Conservation (phyloP, 2,888 invertebrate genomes). For the Scaptomyza polygonia region DNA sequence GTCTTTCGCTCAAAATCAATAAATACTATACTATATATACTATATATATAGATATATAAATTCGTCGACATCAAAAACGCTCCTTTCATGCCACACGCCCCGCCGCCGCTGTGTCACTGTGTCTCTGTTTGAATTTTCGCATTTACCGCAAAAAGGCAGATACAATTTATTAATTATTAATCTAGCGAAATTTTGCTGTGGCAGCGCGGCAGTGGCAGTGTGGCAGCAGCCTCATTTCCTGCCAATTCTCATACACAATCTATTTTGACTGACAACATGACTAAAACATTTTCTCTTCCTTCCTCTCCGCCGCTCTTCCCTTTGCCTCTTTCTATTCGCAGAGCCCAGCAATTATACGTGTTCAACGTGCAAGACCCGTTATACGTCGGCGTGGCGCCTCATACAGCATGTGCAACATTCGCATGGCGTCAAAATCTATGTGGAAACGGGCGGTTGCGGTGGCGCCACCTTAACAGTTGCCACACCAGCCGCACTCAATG, state of each 20-base stretch:
- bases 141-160: constrained; percentile 11
- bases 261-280: constrained; percentile 52
- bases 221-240: constrained; percentile 48
- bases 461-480: constrained; percentile 78
- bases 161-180: constrained; percentile 51
- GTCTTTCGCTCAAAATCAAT: constrained; percentile 60
- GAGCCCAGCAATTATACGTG: constrained; percentile 98
- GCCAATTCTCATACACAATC: constrained; percentile 50
- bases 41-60: constrained; percentile 68
- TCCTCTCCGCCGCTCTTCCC: neutral
- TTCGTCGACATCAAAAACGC: constrained; percentile 28
- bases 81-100: too few species aligned
- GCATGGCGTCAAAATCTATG: constrained; percentile 97
- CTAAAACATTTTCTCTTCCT: constrained; percentile 25
- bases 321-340: constrained; percentile 84
- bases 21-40: too few species aligned
- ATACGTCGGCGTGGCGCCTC: constrained; percentile 97
- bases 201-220: too few species aligned
- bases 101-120: too few species aligned
- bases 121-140: too few species aligned
- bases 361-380: constrained; percentile 95
- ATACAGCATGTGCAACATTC: constrained; percentile 97
- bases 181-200: constrained; percentile 57
- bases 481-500: constrained; percentile 65
- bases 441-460: constrained; percentile 85